phyloP scores from a whole-genome alignment of 2,113 vertebrate genomes.

The Lonchura striata region DNA sequence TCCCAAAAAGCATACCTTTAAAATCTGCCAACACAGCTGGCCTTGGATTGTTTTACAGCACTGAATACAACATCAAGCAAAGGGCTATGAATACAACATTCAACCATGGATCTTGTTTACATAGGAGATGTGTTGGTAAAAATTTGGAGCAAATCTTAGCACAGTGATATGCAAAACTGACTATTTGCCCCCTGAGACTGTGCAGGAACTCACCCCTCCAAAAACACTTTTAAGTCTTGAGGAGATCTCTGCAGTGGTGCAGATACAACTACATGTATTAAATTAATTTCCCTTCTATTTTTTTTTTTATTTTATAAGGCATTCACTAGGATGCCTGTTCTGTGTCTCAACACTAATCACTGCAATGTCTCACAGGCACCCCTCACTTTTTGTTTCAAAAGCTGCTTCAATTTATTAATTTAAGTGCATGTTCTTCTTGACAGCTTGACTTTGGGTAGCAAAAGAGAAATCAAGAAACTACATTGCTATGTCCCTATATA shows the following conservation, averaged over 20 bases:
- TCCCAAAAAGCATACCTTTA: rapidly evolving
- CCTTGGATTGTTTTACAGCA: not conserved
- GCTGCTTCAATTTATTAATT: not conserved
- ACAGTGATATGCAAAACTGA: not conserved
- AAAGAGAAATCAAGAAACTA: not conserved
- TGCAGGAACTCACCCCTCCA: not conserved
- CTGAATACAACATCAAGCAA: not conserved
- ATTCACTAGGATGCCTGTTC: not conserved
- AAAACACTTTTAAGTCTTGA: rapidly evolving
- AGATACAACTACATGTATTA: not conserved
- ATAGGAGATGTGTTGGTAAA: not conserved
- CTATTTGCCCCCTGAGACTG: not conserved
- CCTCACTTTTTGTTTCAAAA: not conserved
- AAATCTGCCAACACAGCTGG: not conserved
- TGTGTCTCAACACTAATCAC: not conserved
- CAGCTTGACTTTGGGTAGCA: not conserved
- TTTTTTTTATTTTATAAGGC: not conserved
- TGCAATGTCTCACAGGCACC: not conserved
- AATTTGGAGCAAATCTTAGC: not conserved
- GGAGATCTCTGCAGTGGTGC: not conserved
- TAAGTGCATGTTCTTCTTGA: not conserved
- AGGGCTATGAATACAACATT: not conserved
- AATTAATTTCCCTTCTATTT: not conserved
- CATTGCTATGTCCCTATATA: not conserved
- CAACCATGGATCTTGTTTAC: not conserved